Conservation (phyloP, 2,888 invertebrate genomes). For the Drosophila kanekoi region DNA sequence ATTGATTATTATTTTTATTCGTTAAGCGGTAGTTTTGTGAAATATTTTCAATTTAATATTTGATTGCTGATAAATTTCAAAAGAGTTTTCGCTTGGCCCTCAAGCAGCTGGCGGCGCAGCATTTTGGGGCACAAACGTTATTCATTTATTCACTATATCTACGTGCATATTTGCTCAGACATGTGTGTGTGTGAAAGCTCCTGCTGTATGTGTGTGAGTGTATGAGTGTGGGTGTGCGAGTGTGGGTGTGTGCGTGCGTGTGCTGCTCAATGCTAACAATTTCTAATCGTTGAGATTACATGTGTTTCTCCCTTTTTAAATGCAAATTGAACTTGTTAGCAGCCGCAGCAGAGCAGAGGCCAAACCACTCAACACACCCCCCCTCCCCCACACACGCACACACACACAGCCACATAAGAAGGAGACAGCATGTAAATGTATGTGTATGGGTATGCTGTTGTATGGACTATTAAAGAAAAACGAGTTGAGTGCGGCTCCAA, state of each 20-base stretch:
- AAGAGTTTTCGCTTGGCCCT: constrained; percentile 40
- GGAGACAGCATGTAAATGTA: not conserved
- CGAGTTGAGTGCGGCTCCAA: constrained; percentile 23
- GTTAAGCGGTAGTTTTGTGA: not conserved
- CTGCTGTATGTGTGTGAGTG: not conserved
- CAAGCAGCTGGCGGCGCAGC: constrained; percentile 33
- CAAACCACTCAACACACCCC: constrained; percentile 53
- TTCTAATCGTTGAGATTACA: constrained; percentile 80
- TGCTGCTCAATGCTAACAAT: constrained; percentile 64
- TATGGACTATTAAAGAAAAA: constrained; percentile 41
- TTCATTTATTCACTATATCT: constrained; percentile 49
- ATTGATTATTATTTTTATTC: not conserved
- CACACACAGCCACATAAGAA: not conserved
- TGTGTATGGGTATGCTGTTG: constrained; percentile 9
- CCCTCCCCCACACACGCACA: not conserved
- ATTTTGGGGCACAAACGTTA: constrained; percentile 47
- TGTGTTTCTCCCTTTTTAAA: constrained; percentile 76
- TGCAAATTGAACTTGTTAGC: constrained; percentile 79
- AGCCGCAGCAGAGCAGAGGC: constrained; percentile 54
- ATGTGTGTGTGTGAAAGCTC: not conserved
- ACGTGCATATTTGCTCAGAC: constrained; percentile 9
- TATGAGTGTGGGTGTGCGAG: constrained; percentile 6
- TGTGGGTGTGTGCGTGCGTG: constrained; percentile 23
- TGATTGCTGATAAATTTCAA: not conserved
- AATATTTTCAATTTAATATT: not conserved